Evolutionary conservation across 2,888 invertebrate genomes (phyloP), one percentile per base, ranked within the genome.

Genomic region (Criorhina ranunculi): DNA sequence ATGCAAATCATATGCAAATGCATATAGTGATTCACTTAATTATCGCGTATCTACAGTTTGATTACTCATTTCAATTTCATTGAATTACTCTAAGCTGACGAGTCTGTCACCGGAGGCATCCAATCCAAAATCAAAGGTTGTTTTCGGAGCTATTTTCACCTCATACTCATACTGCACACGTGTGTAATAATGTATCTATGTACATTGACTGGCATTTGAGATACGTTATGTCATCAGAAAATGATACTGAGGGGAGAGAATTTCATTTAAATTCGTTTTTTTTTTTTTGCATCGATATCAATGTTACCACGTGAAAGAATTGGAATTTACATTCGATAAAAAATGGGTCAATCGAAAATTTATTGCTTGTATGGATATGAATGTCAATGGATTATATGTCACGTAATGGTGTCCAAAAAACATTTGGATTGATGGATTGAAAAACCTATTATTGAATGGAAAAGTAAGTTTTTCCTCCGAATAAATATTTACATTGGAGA

Each of bases 341-440:
- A 55, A 67, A 53, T 69, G 44, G 70, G 59, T 70, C 70, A 70
- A 59, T 59, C 29, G 70, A 37, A 49, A 70, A 42, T 59, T 59
- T 70, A 55, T 69, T 69, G 42, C n/a, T 29, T 44, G 55, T 11
- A 29, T 17, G 53, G 55, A 55, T 57, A 55, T 44, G 69, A 69
- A 19, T 55, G 53, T 55, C 67, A 9, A 31, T 51, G 53, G 55
- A 69, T 57, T 70, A 15, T 59, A 40, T 70, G 70, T 70, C 70
- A 70, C 70, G 70, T 70, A 59, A 49, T 70, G 62, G n/a, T 46
- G 62, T 64, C 35, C 33, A 46, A 46, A 64, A 46, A 33, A 69
- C 55, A 69, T 33, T 17, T 53, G n/a, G 53, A 67, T 53, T 67
- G 67, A 67, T 53, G 67, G n/a, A 29, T 40, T 29, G 9, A n/a